Evolutionary conservation across 2,888 invertebrate genomes (phyloP).

Genomic region (Bimastos eiseni): DNA sequence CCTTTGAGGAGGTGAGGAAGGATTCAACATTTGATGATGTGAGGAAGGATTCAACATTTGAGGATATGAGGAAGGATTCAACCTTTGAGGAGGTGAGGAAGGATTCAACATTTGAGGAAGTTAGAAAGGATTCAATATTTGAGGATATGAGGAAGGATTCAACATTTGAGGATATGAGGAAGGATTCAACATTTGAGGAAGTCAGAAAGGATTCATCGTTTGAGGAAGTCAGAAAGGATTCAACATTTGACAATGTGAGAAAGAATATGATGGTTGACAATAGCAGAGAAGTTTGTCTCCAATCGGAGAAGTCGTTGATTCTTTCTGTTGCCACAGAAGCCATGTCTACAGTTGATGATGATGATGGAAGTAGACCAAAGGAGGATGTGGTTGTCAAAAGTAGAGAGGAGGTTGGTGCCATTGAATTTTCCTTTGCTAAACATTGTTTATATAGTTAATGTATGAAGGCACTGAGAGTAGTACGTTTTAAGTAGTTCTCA

Average conservation of each 20-base stretch:
- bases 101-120: too few relatives aligned
- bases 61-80: too few relatives aligned
- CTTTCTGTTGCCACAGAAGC: not conserved
- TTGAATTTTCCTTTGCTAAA: not conserved
- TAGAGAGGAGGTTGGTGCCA: not conserved
- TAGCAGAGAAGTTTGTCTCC: not conserved
- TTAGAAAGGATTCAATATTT: too few relatives aligned
- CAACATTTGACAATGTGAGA: not conserved
- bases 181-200: not conserved
- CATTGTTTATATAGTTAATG: too few relatives aligned
- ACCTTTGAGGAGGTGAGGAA: too few relatives aligned
- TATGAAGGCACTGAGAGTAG: too few relatives aligned
- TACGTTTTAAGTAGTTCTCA: too few relatives aligned
- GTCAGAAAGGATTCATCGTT: not conserved
- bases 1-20: too few relatives aligned
- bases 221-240: not conserved
- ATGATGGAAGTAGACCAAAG: not conserved
- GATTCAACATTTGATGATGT: not conserved
- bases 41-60: not conserved
- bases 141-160: too few relatives aligned
- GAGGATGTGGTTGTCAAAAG: not conserved
- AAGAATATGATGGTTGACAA: not conserved
- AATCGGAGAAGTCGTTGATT: not conserved
- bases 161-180: not conserved
- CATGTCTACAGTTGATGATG: not conserved